Conservation (phyloP, 2,888 invertebrate species). For the Acleris laterana region DNA sequence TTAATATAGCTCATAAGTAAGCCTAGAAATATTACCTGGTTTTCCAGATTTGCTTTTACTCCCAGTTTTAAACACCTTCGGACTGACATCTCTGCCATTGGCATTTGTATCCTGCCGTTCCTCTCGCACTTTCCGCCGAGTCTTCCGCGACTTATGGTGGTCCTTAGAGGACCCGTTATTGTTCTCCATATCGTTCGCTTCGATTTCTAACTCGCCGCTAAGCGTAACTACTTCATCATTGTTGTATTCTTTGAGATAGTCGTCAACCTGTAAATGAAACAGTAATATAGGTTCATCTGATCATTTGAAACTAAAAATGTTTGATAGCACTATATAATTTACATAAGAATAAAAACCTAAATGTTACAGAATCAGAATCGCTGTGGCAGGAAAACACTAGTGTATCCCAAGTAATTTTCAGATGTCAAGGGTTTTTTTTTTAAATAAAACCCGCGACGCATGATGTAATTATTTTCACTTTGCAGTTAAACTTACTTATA, state of each 20-base stretch:
- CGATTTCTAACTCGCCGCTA: constrained; percentile 80
- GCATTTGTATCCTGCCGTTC: constrained; percentile 68
- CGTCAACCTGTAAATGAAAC: constrained; percentile 68
- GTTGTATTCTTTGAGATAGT: constrained; percentile 80
- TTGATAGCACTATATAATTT: no score
- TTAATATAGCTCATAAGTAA: not conserved
- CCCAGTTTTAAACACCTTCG: constrained; percentile 75
- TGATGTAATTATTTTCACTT: no score
- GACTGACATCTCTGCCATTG: constrained; percentile 75
- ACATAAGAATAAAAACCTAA: no score
- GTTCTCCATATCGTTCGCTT: constrained; percentile 75
- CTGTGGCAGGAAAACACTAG: no score
- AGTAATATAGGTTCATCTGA: no score
- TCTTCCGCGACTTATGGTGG: constrained; percentile 73
- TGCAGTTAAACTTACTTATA: no score
- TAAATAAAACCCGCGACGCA: no score
- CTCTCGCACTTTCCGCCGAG: constrained; percentile 71
- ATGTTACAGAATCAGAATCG: no score
- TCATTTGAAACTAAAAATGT: no score
- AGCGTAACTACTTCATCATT: constrained; percentile 79
- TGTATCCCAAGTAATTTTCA: no score
- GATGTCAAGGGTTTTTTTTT: no score
- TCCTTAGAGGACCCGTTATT: constrained; percentile 73
- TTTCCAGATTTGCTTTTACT: constrained; percentile 65
- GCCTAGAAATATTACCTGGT: constrained; percentile 55